Conservation (phyloP, 2,888 invertebrate species). For the Pherbina coryleti region DNA sequence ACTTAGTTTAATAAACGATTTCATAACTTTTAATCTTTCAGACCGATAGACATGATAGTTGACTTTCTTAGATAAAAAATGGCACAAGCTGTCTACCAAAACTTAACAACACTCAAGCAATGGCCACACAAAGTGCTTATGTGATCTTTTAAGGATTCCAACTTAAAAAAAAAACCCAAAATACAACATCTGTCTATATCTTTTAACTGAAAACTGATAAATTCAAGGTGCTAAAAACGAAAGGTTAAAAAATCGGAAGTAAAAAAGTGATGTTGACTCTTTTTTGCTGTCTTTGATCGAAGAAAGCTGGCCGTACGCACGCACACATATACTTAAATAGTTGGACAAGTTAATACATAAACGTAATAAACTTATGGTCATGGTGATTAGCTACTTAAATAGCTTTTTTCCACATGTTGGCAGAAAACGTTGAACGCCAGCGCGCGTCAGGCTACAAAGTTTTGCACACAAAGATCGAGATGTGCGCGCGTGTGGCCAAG, state of each 20-base stretch:
- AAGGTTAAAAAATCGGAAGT: constrained; percentile 51
- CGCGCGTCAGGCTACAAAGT: background rate
- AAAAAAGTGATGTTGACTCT: constrained; percentile 39
- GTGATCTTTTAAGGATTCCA: constrained; percentile 48
- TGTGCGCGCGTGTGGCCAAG: constrained; percentile 64
- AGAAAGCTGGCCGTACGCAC: background rate
- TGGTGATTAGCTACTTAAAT: constrained; percentile 4
- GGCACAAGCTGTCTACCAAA: constrained; percentile 12
- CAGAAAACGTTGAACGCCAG: constrained; percentile 46
- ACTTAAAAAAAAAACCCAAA: constrained; percentile 34
- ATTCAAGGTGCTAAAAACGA: constrained; percentile 43
- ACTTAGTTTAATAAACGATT: too few species aligned
- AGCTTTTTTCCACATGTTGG: constrained; percentile 49
- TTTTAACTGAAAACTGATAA: constrained; percentile 24
- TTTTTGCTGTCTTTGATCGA: background rate
- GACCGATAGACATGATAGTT: background rate
- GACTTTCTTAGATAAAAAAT: background rate
- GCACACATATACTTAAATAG: background rate
- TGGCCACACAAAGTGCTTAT: constrained; percentile 42
- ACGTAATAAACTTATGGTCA: too few species aligned
- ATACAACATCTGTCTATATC: constrained; percentile 44
- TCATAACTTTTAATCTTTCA: too few species aligned
- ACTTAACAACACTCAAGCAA: constrained; percentile 2
- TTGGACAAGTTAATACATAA: too few species aligned
- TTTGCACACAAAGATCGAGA: background rate